These are phyloP conservation scores for Andrena marginata DNA, from an alignment of 2,888 invertebrate species.

Conservation along the genomic window DNA sequence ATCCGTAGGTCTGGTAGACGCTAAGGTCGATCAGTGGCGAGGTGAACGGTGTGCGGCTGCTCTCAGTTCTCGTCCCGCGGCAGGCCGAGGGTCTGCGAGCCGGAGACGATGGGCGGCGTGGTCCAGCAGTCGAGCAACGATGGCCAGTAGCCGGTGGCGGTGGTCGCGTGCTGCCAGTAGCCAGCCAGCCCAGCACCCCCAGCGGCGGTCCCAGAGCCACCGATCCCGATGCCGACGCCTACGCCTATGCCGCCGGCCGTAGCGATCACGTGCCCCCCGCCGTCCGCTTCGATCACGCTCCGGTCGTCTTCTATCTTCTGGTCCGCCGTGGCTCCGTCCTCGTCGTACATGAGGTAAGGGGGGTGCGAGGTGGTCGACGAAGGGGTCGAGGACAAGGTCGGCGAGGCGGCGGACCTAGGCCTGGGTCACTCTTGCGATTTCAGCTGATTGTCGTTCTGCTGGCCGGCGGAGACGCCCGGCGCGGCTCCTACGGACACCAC, in stretches of 20 bases:
- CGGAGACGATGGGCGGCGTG: slow-evolving; percentile 78
- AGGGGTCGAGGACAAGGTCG: slow-evolving; percentile 82
- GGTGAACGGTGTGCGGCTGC: slow-evolving; percentile 17
- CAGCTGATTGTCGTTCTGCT: slow-evolving; percentile 70
- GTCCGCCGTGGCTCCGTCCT: slow-evolving; percentile 82
- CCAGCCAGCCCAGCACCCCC: slow-evolving; percentile 79
- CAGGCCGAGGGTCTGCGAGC: slow-evolving; percentile 79
- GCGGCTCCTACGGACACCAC: slow-evolving; percentile 53
- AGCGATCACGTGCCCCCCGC: slow-evolving; percentile 54
- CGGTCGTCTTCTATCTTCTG: slow-evolving; percentile 76
- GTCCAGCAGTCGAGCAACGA: slow-evolving; percentile 83
- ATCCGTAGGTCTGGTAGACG: background rate
- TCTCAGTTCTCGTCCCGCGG: slow-evolving; percentile 78
- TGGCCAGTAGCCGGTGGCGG: slow-evolving; percentile 82
- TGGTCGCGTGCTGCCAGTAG: slow-evolving; percentile 83
- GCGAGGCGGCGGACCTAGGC: slow-evolving; percentile 83
- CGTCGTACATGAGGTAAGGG: slow-evolving; percentile 83
- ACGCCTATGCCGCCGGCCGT: slow-evolving; percentile 69
- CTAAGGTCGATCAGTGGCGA: slow-evolving; percentile 12
- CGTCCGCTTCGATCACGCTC: slow-evolving; percentile 38
- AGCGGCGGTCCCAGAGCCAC: slow-evolving; percentile 55
- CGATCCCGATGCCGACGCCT: slow-evolving; percentile 74
- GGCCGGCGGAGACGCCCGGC: slow-evolving; percentile 52
- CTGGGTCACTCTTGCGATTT: slow-evolving; percentile 82
- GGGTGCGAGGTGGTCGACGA: slow-evolving; percentile 83